Conservation (phyloP, 2,888 invertebrate species). For the Diplazon laetatorius region DNA sequence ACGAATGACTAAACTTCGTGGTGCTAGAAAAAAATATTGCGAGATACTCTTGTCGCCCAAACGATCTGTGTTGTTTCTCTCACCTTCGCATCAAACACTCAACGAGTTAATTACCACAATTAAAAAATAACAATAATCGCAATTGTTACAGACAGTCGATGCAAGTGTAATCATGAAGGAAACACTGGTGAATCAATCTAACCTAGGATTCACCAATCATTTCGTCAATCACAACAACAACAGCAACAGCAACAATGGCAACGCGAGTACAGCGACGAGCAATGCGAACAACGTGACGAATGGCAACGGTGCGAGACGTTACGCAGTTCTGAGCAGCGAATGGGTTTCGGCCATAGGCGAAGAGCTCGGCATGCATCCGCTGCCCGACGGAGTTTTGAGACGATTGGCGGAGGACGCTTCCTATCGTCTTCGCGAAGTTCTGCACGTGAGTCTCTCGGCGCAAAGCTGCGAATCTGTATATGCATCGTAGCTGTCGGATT, state of each 20-base stretch:
- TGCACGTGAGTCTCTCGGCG: conserved; percentile 72
- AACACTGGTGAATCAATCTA: conserved; percentile 73
- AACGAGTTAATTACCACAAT: too few relatives aligned
- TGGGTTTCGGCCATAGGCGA: conserved; percentile 80
- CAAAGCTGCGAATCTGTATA: background rate
- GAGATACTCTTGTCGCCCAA: too few relatives aligned
- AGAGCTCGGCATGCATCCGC: conserved; percentile 79
- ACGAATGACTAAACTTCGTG: too few relatives aligned
- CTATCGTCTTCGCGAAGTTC: conserved; percentile 79
- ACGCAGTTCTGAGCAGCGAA: conserved; percentile 79
- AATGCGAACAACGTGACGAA: conserved; percentile 73
- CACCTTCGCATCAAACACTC: too few relatives aligned
- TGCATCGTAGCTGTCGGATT: background rate
- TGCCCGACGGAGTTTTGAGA: conserved; percentile 76
- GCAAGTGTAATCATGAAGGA: conserved; percentile 75
- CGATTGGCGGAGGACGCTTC: conserved; percentile 81
- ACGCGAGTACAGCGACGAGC: conserved; percentile 66
- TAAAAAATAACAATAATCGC: too few relatives aligned
- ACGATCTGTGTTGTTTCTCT: too few relatives aligned
- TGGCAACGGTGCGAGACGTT: conserved; percentile 74
- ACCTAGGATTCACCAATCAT: conserved; percentile 75
- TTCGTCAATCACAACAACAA: conserved; percentile 66
- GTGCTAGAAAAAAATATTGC: too few relatives aligned
- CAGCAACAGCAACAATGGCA: background rate
- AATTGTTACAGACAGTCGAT: too few relatives aligned